Conservation (phyloP, 2,797 vertebrate species). For the Serranus cabrilla region DNA sequence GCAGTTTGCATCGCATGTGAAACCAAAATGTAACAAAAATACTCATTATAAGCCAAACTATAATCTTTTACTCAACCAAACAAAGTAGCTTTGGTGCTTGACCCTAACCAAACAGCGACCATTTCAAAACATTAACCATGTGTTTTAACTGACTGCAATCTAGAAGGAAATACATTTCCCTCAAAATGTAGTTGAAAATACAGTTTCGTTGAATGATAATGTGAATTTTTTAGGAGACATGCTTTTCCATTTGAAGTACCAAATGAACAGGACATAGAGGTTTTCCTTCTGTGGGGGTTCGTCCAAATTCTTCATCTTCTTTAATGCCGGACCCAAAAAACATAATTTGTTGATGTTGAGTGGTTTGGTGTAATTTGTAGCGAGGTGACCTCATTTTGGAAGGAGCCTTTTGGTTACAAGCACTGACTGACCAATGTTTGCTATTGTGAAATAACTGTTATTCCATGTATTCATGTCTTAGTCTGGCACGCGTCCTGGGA, state of each 20-base stretch:
- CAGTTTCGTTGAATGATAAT: too few relatives aligned
- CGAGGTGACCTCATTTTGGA: constrained; percentile 63
- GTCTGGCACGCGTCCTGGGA: constrained; percentile 51
- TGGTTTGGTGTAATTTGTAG: constrained; percentile 59
- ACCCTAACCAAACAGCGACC: too few relatives aligned
- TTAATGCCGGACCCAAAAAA: constrained; percentile 42
- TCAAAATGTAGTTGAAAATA: too few relatives aligned
- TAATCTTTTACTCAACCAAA: too few relatives aligned
- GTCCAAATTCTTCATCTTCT: constrained; percentile 23
- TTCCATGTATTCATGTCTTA: constrained; percentile 63
- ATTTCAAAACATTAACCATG: too few relatives aligned
- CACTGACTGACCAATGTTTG: constrained; percentile 51
- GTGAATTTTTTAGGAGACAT: too few relatives aligned
- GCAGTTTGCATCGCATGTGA: too few relatives aligned
- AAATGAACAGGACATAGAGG: constrained; percentile 24
- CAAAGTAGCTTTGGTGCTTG: too few relatives aligned
- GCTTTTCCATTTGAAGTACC: constrained; percentile 23
- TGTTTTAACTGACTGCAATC: too few relatives aligned
- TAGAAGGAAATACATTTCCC: too few relatives aligned
- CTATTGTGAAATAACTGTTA: constrained; percentile 67
- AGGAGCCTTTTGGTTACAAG: constrained; percentile 56
- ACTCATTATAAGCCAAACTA: too few relatives aligned
- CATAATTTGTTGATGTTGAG: constrained; percentile 66
- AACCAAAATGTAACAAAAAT: too few relatives aligned
- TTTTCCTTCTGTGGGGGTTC: constrained; percentile 30